Percentiles rank a stretch among this genome's conserved stretches.
Conservation (phyloP, 2,888 invertebrate species). For the Leucozona laternaria region DNA sequence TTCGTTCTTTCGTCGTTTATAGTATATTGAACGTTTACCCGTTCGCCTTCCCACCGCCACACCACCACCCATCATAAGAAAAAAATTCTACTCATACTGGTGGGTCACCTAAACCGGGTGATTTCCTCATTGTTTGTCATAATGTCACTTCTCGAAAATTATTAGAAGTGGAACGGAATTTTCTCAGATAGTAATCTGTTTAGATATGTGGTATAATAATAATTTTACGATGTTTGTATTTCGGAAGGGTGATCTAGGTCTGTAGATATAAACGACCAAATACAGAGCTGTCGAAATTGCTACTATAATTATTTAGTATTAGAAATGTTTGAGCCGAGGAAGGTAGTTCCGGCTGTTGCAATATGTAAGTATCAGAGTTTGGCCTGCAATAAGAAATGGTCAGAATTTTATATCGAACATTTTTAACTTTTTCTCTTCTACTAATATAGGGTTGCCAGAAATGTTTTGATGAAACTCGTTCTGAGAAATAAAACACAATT, state of each 20-base stretch:
- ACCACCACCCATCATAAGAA: not conserved
- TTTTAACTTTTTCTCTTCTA: no score
- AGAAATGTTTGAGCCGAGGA: no score
- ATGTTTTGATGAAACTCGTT: no score
- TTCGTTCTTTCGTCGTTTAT: constrained; percentile 27
- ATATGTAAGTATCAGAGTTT: no score
- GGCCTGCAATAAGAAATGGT: no score
- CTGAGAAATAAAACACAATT: no score
- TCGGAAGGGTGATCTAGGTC: constrained; percentile 69
- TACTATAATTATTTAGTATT: no score
- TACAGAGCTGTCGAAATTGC: constrained; percentile 9
- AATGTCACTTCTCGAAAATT: constrained; percentile 55
- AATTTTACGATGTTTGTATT: constrained; percentile 40
- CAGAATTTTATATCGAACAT: no score
- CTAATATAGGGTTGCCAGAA: no score
- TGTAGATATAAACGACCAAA: not conserved
- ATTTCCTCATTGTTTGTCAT: constrained; percentile 74
- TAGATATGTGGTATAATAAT: constrained; percentile 33
- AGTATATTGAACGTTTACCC: not conserved
- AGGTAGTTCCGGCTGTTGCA: no score
- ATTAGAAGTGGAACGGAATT: constrained; percentile 62
- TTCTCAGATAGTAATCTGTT: constrained; percentile 67
- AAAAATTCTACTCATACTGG: not conserved
- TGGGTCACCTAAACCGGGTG: constrained; percentile 72
- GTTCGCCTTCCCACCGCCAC: not conserved